phyloP scores from a whole-genome alignment of 2,797 vertebrate species.

The Uromys caudimaculatus region DNA sequence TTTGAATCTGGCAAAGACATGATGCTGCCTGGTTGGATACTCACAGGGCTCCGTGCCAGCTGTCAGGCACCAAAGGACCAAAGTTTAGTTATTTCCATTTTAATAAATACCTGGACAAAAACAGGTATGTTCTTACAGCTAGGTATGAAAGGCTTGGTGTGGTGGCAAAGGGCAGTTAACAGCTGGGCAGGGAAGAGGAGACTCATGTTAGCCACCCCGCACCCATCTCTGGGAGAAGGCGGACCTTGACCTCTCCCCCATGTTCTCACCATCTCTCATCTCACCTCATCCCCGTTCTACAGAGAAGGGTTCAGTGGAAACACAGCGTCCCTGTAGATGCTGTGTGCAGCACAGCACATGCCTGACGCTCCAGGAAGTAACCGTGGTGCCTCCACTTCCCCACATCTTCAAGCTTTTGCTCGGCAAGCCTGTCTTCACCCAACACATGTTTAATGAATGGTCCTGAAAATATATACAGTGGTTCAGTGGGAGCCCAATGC shows the following conservation, averaged over 20 bases:
- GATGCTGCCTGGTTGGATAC: background rate
- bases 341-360: background rate
- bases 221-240: background rate
- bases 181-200: background rate
- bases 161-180: background rate
- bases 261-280: background rate
- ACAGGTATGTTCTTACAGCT: background rate
- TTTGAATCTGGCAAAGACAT: background rate
- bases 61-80: background rate
- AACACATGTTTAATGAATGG: background rate
- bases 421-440: background rate
- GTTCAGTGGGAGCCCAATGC: background rate
- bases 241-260: background rate
- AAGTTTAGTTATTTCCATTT: background rate
- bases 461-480: background rate
- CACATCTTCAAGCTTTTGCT: background rate
- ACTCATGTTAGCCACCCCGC: background rate
- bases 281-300: background rate
- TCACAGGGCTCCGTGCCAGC: background rate
- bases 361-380: background rate
- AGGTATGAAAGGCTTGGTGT: background rate
- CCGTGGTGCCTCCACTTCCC: background rate
- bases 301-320: slow-evolving; percentile 9
- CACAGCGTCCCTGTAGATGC: background rate
- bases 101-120: background rate